Base-by-base conservation (phyloP, 23 tunicate genomes). In the Oikopleura albicans region DNA sequence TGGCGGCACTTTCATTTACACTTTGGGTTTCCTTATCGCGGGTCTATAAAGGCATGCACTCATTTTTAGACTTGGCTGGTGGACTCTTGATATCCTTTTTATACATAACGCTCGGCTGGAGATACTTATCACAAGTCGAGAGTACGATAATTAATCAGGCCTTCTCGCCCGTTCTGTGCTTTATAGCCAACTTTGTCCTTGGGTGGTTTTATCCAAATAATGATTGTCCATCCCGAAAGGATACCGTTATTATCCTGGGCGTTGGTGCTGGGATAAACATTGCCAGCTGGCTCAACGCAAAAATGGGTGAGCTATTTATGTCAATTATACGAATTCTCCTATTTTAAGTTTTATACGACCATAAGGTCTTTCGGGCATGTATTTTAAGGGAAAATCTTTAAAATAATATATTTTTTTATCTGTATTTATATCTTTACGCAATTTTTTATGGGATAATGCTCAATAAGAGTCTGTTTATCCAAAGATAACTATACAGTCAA, bases 181-280 rank as follows among this genome's bases (percentile, higher is more conserved):
- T 71, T 2, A 35, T n/a, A 12, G 27, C 79, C 79, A 71, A 71
- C 34, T 71, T 71, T n/a, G 34, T 71, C 34, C 34, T 71, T 4
- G 98, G 91, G 40, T 76, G 87, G 34, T 89, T 94, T 41, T 94
- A 94, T 57, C 98, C 98, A 31, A 84, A 83, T 56, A 83, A 88
- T 22, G 90, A 88, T 37, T 86, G 85, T 34, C 91, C 98, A 76
- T 88, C 89, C 41, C 91, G 98, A 85, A 93, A 93, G 0, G 98
- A 94, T 75, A 94, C 98, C 2, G 91, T 94, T 40, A 90, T 94
- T 40, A 94, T 94, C n/a, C 85, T 94, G 0, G 98, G 88, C 33
- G 95, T 71, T 22, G 94, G 94, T 1, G 98, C 98, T 27, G 98
- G 98, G 1, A 84, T 88, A 0, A 87, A 90, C 40, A 84, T 88